Conservation (phyloP, 2,888 invertebrate genomes). For the Drosophila cognata region DNA sequence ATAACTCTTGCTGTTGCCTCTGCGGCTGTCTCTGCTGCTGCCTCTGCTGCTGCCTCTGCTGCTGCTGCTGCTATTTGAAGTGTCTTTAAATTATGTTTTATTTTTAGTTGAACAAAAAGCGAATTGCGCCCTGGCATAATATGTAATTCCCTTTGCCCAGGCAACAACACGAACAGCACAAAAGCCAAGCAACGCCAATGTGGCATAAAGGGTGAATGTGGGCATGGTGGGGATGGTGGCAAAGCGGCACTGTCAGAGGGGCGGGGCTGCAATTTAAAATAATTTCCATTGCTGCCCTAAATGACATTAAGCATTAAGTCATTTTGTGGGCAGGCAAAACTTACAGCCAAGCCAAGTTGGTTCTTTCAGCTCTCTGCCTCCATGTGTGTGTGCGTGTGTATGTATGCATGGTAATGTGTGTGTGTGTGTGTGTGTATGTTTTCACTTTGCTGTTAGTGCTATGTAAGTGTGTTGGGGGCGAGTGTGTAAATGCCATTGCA, state of each 20-base stretch:
- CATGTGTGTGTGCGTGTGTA: conserved; percentile 13
- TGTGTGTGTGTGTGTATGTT: conserved; percentile 16
- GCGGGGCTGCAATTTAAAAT: conserved; percentile 60
- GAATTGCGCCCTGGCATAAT: conserved; percentile 61
- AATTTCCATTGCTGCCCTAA: conserved; percentile 69
- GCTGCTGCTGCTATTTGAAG: conserved; percentile 8
- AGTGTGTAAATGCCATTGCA: conserved; percentile 45
- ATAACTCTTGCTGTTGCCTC: conserved; percentile 43
- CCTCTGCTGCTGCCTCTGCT: conserved; percentile 4
- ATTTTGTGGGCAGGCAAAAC: conserved; percentile 61
- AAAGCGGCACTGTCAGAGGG: neutral
- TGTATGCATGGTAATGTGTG: conserved; percentile 10
- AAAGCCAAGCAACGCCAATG: conserved; percentile 20
- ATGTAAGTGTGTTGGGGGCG: conserved; percentile 8
- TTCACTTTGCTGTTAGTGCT: conserved; percentile 40
- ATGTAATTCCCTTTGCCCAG: conserved; percentile 62
- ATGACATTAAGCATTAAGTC: conserved; percentile 80
- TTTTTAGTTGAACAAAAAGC: conserved; percentile 48
- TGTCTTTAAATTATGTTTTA: conserved; percentile 59
- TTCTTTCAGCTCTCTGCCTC: conserved; percentile 26
- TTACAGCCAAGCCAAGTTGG: conserved; percentile 35
- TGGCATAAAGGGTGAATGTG: neutral
- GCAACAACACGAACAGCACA: conserved; percentile 38
- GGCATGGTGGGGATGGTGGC: neutral
- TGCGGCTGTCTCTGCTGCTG: too few relatives aligned